phyloP scores from a whole-genome alignment of 35 echinoderm and acorn worm genomes.

The Eucidaris tribuloides region DNA sequence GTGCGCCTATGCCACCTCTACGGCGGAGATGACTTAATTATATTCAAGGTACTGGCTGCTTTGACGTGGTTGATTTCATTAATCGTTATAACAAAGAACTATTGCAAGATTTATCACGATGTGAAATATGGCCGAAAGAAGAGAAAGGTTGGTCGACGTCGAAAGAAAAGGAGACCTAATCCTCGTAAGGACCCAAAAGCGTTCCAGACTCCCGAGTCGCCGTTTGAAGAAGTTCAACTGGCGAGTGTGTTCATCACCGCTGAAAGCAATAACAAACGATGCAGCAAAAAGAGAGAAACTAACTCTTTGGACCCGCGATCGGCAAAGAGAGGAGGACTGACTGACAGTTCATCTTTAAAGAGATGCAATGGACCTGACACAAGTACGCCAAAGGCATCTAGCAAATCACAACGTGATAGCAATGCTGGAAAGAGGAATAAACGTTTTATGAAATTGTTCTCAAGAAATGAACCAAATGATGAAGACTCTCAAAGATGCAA shows the following conservation, averaged over 20 bases:
- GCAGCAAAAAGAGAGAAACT: not conserved
- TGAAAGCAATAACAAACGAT: not conserved
- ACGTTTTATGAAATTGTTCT: too few relatives aligned
- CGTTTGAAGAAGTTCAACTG: conserved; percentile 19
- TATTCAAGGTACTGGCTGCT: not conserved
- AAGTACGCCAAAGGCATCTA: not conserved
- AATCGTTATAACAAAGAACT: not conserved
- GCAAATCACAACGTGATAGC: not conserved
- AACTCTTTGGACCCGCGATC: not conserved
- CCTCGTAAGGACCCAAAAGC: conserved; percentile 5
- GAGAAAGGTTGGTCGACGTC: not conserved
- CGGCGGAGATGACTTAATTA: not conserved
- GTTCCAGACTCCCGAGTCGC: not conserved
- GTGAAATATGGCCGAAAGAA: not conserved
- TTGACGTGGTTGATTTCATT: not conserved
- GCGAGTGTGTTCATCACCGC: not conserved
- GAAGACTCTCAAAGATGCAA: too few relatives aligned
- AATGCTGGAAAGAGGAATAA: not conserved
- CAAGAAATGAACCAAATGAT: too few relatives aligned
- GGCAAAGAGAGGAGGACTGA: not conserved
- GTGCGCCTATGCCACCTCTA: not conserved
- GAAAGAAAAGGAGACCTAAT: conserved; percentile 6
- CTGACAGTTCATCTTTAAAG: too few relatives aligned
- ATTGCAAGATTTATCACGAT: not conserved
- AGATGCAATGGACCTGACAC: too few relatives aligned